phyloP scores from a whole-genome alignment of 2,797 vertebrate genomes.

The Florisuga fusca region DNA sequence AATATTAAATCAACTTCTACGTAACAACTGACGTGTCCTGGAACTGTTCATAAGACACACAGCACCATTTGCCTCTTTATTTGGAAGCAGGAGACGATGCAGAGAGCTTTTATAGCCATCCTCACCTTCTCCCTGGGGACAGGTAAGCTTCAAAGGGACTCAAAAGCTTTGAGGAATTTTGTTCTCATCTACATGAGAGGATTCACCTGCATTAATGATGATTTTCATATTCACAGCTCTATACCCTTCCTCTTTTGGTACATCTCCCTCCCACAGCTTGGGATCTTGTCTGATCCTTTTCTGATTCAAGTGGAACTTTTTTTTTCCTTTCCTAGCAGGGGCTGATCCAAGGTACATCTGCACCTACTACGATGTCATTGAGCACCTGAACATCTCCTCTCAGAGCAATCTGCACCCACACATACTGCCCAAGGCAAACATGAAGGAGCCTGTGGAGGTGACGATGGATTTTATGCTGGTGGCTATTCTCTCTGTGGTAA shows the following conservation, averaged over 20 bases:
- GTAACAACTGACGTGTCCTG: slow-evolving; percentile 11
- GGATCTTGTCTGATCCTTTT: background rate
- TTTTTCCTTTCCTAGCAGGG: background rate
- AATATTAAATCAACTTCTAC: slow-evolving; percentile 11
- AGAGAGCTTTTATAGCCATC: slow-evolving; percentile 15
- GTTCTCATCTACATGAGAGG: background rate
- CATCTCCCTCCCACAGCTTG: background rate
- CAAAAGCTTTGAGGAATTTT: background rate
- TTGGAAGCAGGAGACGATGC: slow-evolving; percentile 34
- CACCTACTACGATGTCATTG: slow-evolving; percentile 43
- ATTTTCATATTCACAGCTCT: background rate
- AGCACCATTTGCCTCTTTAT: background rate
- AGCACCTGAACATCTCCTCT: slow-evolving; percentile 56
- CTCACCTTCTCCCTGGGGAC: slow-evolving; percentile 47
- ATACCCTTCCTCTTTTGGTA: background rate
- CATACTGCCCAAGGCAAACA: slow-evolving; percentile 41
- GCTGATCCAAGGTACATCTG: slow-evolving; percentile 7
- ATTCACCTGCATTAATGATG: background rate
- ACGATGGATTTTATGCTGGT: slow-evolving; percentile 45
- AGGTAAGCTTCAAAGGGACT: slow-evolving; percentile 9
- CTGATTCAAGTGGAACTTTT: background rate
- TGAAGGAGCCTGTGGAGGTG: slow-evolving; percentile 38
- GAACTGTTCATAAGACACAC: background rate
- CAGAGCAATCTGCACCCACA: background rate
- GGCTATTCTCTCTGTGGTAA: slow-evolving; percentile 72